Base-by-base conservation (phyloP, 2,888 invertebrate genomes). In the Caradrina clavipalpis region DNA sequence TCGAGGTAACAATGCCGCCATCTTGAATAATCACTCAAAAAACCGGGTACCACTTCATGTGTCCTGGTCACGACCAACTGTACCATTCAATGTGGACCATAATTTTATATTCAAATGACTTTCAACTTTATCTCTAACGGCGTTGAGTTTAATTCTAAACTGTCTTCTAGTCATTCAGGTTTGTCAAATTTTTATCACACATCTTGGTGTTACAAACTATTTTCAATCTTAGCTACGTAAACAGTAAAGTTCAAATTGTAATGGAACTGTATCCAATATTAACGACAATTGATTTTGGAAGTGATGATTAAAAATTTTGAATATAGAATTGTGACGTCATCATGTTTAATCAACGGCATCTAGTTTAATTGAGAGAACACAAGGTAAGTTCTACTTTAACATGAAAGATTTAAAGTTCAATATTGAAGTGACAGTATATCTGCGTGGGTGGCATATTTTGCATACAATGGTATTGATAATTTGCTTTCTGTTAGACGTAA, bases 381-480 rank as follows among this genome's bases (percentile, higher is more conserved):
- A 50, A 39, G 2, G 3, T 19, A 63, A 55, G 63, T 54, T 68
- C 1, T 55, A 59, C 63, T 47, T 17, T 62, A 72, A 21, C 0
- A 0, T 1, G 2, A 11, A 0, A 7, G 0, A 0, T 0, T 0
- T 72, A 67, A 59, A 50, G 82, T 68, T 68, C 49, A 45, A 62
- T 22, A 6, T 67, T n/a, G 35, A 50, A 49, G 10, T 56, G 42
- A 13, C 15, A 26, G 1, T 45, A 17, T 21, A 62, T 42, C 59
- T n/a, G 71, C 2, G 80, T 85, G 81, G 86, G 86, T 82, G 86
- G 83, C 19, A 66, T 73, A 50, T 35, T 86, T 86, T 72, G 72
- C 86, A 86, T 86, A 86, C 86, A 86, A 86, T 84, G 47, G 19
- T 55, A 64, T 59, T 56, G 51, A 55, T 64, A 69, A 76, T 76